Conservation (phyloP, 2,113 vertebrate species). For the Nerophis lumbriciformis region DNA sequence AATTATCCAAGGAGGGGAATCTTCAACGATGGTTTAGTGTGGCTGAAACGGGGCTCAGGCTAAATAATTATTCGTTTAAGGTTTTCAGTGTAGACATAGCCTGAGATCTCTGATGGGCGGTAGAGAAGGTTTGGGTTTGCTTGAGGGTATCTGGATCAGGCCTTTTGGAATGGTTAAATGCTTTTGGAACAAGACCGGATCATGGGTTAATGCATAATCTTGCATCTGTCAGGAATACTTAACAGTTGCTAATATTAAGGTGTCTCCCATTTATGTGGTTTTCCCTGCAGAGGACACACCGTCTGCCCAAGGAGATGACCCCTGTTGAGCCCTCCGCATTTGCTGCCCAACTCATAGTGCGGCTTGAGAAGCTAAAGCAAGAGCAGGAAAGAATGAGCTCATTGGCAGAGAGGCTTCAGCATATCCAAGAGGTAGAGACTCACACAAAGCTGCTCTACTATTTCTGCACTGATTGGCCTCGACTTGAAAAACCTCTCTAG, state of each 20-base stretch:
- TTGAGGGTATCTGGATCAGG: constrained; percentile 55
- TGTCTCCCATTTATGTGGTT: constrained; percentile 16
- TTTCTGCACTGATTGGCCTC: background rate
- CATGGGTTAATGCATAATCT: constrained; percentile 54
- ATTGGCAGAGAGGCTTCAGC: constrained; percentile 88
- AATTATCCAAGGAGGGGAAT: no score
- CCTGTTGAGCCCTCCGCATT: constrained; percentile 87
- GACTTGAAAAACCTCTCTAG: constrained; percentile 9
- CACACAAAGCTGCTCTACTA: constrained; percentile 1
- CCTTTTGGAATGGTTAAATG: constrained; percentile 49
- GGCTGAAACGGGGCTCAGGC: no score
- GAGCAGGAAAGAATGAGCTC: constrained; percentile 85
- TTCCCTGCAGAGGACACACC: constrained; percentile 81
- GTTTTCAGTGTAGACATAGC: no score
- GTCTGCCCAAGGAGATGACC: constrained; percentile 92
- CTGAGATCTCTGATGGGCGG: constrained; percentile 21
- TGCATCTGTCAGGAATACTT: constrained; percentile 49
- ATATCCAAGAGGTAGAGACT: constrained; percentile 82
- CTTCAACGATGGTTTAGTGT: no score
- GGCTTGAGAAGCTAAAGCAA: constrained; percentile 84
- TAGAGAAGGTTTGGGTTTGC: constrained; percentile 55
- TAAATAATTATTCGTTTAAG: no score
- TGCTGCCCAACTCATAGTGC: constrained; percentile 83
- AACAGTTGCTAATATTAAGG: constrained; percentile 22
- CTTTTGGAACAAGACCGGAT: constrained; percentile 51